Evolutionary conservation across 2,888 invertebrate genomes (phyloP), one percentile per base, ranked within the genome.

Genomic region (Chrysotoxum bicinctum): DNA sequence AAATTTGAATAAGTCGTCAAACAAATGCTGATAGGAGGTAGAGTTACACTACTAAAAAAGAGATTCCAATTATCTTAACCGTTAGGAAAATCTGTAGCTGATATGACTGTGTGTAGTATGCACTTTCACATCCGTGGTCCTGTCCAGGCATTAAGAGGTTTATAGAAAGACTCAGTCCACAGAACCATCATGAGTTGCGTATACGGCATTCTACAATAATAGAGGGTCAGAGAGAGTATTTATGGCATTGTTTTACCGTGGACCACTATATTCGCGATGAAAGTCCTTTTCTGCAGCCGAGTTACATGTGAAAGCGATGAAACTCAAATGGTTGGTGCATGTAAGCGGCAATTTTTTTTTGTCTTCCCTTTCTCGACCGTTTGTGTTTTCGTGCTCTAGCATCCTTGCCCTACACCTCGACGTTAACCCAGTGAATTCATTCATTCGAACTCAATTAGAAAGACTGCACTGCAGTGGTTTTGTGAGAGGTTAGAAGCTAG

Each of bases 361-460:
- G 12, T 35, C 8, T 35, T 35, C 8, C 23, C 23, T 40, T 26
- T 30, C 62, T 62, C 12, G 14, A 35, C 23, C 50, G 54, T 45
- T 43, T 0, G 50, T 21, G 21, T 19, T 68, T 69, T 80, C 50
- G 16, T 58, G 60, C 56, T 72, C 37, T 19, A 43, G 10, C 23
- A 54, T 66, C 66, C 62, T 50, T 56, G 23, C 48, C 16, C n/a
- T 43, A 14, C 16, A 8, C 10, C 62, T 26, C 23, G 43, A 26
- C 50, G 32, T 56, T 35, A 40, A n/a, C 4, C 40, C 56, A 62
- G 50, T 50, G 40, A 56, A 62, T 74, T 64, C 69, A 74, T 79
- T 70, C 83, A 79, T 75, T 50, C 56, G 64, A 79, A 84, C 79
- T 79, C 69, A 84, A 84, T 84, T 79, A 84, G 69, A 70, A 56